A percentile compares a stretch with the other conserved stretches of the same genome.
These are phyloP conservation scores for Villa cingulata DNA, from an alignment of 2,888 invertebrate genomes.

Conservation along the genomic window DNA sequence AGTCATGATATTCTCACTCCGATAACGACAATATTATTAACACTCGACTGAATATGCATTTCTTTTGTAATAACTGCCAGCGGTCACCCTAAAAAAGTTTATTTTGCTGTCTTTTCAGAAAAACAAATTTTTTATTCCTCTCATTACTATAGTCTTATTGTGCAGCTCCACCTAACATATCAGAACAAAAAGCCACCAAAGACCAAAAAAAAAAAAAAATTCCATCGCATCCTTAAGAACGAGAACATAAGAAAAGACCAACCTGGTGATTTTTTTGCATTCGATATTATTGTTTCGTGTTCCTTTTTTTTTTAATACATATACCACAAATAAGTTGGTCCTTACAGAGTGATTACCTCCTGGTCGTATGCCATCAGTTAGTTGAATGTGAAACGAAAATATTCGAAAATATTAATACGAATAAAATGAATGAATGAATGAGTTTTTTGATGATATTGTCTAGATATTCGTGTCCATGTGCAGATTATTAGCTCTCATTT, in stretches of 20 bases:
- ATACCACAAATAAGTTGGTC: neutral
- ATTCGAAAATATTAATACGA: neutral
- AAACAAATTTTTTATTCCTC: neutral
- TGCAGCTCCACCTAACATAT: too few species aligned
- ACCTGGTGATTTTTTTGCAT: neutral
- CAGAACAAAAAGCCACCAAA: neutral
- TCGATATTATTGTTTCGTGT: neutral
- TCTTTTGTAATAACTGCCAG: constrained; percentile 19
- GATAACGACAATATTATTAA: constrained; percentile 32
- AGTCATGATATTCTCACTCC: neutral
- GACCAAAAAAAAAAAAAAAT: neutral
- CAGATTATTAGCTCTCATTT: neutral
- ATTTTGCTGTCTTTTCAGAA: neutral
- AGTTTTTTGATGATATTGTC: too few species aligned
- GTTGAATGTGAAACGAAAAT: neutral
- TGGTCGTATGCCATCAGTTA: neutral
- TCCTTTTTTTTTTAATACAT: too few species aligned
- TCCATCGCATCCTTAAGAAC: neutral
- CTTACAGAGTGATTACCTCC: neutral
- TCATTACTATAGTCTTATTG: neutral
- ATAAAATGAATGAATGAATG: neutral
- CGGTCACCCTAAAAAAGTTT: neutral
- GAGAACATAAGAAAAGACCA: neutral
- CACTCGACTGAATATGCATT: constrained; percentile 36
- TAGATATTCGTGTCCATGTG: neutral